Evolutionary conservation across 2,797 vertebrate species (phyloP), one percentile per base, ranked within the genome.

Genomic region (Salmo trutta): DNA sequence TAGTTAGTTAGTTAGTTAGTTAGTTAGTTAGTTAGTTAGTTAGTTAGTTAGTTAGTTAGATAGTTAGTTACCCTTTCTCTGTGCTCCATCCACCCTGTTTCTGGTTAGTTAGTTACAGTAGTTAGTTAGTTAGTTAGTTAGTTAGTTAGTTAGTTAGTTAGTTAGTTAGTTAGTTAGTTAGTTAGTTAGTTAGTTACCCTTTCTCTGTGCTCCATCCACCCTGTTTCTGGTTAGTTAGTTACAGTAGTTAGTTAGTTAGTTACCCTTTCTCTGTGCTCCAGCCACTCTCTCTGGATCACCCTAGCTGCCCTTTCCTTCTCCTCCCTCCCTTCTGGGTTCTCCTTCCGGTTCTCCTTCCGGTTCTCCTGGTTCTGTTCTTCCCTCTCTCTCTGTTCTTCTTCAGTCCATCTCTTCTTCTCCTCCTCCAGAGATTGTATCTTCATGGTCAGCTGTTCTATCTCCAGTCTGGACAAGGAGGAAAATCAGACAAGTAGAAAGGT

Each of bases 241-340:
- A 12, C 5, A 29, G 65, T 31, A 29, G 27, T 29, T 1, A 33
- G 31, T 4, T 33, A 33, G 31, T 17, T 7, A 68, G 68, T 85
- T 82, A 97, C 97, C 93, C 88, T 91, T 21, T 53, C 82, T 78
- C 29, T 90, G 87, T 94, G 92, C 71, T 71, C 73, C 84, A 88
- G 96, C 96, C 96, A 96, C 47, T 54, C 71, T 17, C 79, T 89
- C 89, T 97, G 96, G 78, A 96, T 95, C 77, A 85, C 72, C 78
- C 80, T 81, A 4, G 95, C 94, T 0, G 97, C 96, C 3, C 76
- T 78, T 62, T 71, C 64, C 88, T 68, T 77, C 8, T 52, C 66
- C 68, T 51, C 85, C 70, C 65, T 65, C 72, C 75, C 66, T 10
- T 75, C 56, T 47, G 80, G 0, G 67, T 77, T 79, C 71, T 87